A percentile compares a stretch with the other conserved stretches of the same genome.
Conservation (phyloP, 2,113 vertebrate genomes). For the Eretmochelys imbricata region DNA sequence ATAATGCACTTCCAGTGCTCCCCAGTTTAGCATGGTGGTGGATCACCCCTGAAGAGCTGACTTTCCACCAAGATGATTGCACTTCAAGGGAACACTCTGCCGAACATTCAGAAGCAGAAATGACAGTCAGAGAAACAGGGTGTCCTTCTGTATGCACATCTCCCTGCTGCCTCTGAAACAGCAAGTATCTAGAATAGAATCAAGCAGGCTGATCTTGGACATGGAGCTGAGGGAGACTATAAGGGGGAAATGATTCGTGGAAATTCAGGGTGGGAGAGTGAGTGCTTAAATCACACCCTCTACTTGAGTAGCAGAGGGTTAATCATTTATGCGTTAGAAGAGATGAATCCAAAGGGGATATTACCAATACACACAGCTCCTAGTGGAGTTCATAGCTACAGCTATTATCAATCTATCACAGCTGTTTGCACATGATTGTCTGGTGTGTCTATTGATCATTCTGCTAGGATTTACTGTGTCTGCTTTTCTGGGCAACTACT, state of each 20-base stretch:
- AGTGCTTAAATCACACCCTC: not conserved
- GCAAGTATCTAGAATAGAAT: fast-evolving
- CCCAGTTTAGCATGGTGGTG: fast-evolving
- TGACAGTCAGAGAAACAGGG: not conserved
- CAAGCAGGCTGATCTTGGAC: not conserved
- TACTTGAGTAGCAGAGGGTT: not conserved
- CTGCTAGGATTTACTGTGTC: not conserved
- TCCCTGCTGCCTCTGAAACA: not conserved
- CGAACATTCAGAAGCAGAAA: not conserved
- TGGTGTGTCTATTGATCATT: fast-evolving
- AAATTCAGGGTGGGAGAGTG: not conserved
- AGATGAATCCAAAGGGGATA: not conserved
- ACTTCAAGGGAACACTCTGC: not conserved
- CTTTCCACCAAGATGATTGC: not conserved
- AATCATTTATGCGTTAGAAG: not conserved
- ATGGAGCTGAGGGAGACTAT: not conserved
- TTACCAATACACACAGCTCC: not conserved
- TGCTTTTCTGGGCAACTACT: not conserved
- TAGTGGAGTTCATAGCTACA: not conserved
- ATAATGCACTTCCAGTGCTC: not conserved
- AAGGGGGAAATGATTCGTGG: not conserved
- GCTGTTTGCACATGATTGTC: no score
- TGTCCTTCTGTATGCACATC: not conserved
- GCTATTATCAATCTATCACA: no score
- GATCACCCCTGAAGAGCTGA: fast-evolving